Base-by-base conservation (phyloP, 2,888 invertebrate species). In the Craniophora ligustri region DNA sequence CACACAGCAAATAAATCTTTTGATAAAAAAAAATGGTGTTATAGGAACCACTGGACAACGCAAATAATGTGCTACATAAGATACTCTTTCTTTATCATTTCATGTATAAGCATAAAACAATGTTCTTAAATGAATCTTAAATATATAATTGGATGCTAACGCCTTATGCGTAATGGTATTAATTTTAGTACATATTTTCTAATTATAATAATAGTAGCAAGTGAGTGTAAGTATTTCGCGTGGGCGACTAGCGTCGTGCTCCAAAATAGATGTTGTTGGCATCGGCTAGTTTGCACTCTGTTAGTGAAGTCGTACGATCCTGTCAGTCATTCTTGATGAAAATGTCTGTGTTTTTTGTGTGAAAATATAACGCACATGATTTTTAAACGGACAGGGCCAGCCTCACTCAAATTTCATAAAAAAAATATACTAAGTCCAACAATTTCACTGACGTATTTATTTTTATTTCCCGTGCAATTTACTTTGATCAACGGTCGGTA, bases 151-250 rank as follows among this genome's bases (percentile, higher is more conserved):
- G 46, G 68, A 67, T 59, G 72, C 57, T 73, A 76, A 73, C 53
- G 60, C 61, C 57, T 73, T 74, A 65, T 30, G 56, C 44, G 39
- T 69, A 67, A 73, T 64, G 56, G 68, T 81, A 83, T 81, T 87
- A 91, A 82, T 82, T 86, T 83, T 83, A 84, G 85, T 81, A 78
- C 77, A 69, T 84, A 86, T 89, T 87, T 89, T 91, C 91, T 92
- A 92, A 92, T 91, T 90, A 88, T 92, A 93, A 84, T 81, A 63
- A 64, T 64, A 64, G 63, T 45, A 84, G 79, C 86, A 88, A 87
- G 89, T 89, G 89, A 87, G 91, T 92, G 87, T 89, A 91, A 91
- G 91, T 89, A 88, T 86, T 90, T 91, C 75, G 88, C 91, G 92
- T 93, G 82, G 93, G 93, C 72, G 87, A 76, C 75, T 76, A 82